phyloP scores from a whole-genome alignment of 1,140 invertebrate species.

The Drosophila aff. region DNA sequence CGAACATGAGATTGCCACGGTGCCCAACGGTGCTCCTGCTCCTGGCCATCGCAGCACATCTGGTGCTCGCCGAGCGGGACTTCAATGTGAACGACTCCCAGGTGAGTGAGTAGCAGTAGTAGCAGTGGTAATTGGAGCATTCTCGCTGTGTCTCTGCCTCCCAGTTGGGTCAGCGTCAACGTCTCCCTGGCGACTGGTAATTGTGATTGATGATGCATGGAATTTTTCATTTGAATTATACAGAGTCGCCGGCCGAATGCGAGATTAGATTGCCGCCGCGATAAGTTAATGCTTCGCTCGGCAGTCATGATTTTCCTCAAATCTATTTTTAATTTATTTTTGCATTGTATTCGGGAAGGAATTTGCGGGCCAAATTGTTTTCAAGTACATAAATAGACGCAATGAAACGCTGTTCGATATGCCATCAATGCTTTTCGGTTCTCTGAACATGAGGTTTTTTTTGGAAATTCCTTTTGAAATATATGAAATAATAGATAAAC shows the following conservation, averaged over 20 bases:
- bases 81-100: conserved; percentile 83
- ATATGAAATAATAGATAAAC: neutral
- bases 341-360: conserved; percentile 5
- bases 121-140: conserved; percentile 3
- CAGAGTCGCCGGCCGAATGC: conserved; percentile 14
- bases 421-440: neutral
- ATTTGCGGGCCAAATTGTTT: conserved; percentile 1
- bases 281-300: conserved; percentile 29
- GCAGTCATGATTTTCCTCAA: conserved; percentile 8
- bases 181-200: conserved; percentile 40
- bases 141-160: neutral
- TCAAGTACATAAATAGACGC: neutral
- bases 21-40: conserved; percentile 28
- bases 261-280: conserved; percentile 40
- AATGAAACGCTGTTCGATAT: neutral
- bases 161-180: conserved; percentile 5
- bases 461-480: neutral
- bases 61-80: conserved; percentile 67
- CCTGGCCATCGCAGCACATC: conserved; percentile 16
- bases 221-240: conserved; percentile 54
- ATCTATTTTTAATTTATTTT: neutral
- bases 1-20: conserved; percentile 51
- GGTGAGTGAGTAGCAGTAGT: conserved; percentile 56
- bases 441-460: neutral
- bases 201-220: conserved; percentile 70